Conservation (phyloP, 1,140 invertebrate genomes). For the Eueides isabella region DNA sequence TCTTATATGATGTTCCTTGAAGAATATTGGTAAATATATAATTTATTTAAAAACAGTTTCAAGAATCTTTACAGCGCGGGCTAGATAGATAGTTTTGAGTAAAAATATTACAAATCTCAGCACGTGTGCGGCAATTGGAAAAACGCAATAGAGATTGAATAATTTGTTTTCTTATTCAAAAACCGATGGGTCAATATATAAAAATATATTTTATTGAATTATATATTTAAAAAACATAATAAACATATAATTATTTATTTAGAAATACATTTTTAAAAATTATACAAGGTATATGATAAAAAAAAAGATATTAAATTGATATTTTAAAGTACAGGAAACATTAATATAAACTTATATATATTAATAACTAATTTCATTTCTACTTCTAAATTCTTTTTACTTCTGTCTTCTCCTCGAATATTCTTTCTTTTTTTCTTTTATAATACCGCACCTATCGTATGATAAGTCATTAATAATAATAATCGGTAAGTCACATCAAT, state of each 20-base stretch:
- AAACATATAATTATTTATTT: background rate
- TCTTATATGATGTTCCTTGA: constrained; percentile 48
- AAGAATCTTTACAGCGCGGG: constrained; percentile 47
- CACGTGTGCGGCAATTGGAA: constrained; percentile 78
- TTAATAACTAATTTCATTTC: no score
- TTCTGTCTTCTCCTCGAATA: no score
- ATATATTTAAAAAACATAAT: background rate
- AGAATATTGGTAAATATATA: constrained; percentile 26
- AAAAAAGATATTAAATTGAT: no score
- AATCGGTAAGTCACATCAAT: background rate
- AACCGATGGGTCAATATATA: constrained; percentile 30
- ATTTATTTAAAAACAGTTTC: constrained; percentile 42
- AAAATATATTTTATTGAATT: background rate
- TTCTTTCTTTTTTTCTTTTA: no score
- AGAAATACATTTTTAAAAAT: background rate
- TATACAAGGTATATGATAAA: no score
- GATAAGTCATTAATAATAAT: background rate
- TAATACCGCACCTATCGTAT: background rate
- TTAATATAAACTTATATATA: no score
- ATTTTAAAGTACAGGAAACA: no score
- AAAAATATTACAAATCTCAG: constrained; percentile 77
- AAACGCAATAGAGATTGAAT: constrained; percentile 63
- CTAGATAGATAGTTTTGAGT: constrained; percentile 65
- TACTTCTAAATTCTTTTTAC: no score
- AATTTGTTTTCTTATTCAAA: constrained; percentile 33